Conservation (phyloP, 2,888 invertebrate genomes). For the Lasioglossum pauxillum region DNA sequence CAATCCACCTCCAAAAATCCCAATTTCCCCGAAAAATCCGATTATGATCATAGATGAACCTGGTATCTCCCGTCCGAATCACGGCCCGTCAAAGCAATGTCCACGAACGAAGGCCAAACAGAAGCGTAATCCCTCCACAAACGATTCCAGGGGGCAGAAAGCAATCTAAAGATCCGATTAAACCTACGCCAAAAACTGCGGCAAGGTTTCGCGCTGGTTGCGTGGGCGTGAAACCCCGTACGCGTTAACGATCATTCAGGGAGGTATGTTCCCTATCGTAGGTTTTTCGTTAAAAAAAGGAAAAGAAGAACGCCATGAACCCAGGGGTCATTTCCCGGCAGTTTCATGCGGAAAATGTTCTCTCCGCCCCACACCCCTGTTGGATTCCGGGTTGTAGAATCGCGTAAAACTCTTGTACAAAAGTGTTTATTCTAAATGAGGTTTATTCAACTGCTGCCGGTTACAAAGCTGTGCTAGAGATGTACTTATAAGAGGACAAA, state of each 20-base stretch:
- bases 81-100: not conserved
- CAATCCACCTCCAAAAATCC: not conserved
- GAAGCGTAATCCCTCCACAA: not conserved
- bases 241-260: not conserved
- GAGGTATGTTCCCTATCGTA: not conserved
- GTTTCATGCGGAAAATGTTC: not conserved
- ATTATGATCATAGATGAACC: not conserved
- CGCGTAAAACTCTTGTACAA: not conserved
- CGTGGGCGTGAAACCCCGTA: constrained; percentile 1
- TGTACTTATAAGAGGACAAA: not conserved
- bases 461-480: too few relatives aligned
- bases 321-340: not conserved
- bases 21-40: not conserved
- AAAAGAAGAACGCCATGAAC: not conserved
- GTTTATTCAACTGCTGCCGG: not conserved
- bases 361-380: not conserved
- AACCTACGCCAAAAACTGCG: constrained; percentile 1
- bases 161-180: constrained; percentile 7
- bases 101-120: not conserved
- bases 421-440: not conserved
- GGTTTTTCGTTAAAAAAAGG: not conserved
- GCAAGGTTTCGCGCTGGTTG: not conserved
- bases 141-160: not conserved
- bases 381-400: not conserved
- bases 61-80: not conserved